phyloP scores from a whole-genome alignment of 2,888 invertebrate genomes.

The Euplagia quadripunctaria region DNA sequence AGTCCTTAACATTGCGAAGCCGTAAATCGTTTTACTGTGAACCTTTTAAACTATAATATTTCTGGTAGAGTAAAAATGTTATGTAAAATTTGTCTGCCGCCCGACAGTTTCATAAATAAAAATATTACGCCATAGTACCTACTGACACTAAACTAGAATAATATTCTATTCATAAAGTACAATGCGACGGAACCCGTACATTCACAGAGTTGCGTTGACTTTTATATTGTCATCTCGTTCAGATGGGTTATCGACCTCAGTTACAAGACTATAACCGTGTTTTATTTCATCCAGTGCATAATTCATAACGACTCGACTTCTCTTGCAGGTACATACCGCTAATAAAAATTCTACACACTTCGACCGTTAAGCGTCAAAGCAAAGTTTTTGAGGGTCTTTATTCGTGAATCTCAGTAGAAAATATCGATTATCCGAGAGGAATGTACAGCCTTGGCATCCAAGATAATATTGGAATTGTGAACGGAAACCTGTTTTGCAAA shows the following conservation, averaged over 20 bases:
- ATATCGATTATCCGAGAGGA: constrained; percentile 48
- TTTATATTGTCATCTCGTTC: constrained; percentile 49
- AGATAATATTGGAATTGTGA: constrained; percentile 50
- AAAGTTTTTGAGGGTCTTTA: constrained; percentile 59
- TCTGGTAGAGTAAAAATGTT: constrained; percentile 4
- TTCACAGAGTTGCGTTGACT: constrained; percentile 37
- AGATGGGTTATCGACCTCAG: constrained; percentile 49
- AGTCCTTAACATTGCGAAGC: constrained; percentile 28
- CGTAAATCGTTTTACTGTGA: constrained; percentile 21
- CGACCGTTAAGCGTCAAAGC: constrained; percentile 57
- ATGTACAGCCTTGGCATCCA: constrained; percentile 59
- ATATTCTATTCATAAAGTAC: constrained; percentile 37
- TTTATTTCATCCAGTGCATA: constrained; percentile 73
- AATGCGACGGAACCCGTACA: constrained; percentile 41
- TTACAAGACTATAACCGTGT: constrained; percentile 60
- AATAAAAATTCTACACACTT: constrained; percentile 77
- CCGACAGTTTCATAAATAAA: constrained; percentile 13
- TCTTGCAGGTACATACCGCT: constrained; percentile 55
- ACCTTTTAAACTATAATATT: constrained; percentile 4
- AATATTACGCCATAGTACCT: constrained; percentile 20
- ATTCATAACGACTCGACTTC: constrained; percentile 69
- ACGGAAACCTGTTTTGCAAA: constrained; percentile 54
- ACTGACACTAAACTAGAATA: constrained; percentile 40
- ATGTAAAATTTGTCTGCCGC: background rate
- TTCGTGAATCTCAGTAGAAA: constrained; percentile 57